Percentiles rank a stretch among this genome's conserved stretches.
These are phyloP conservation scores for Penaeus japonicus DNA, from an alignment of 1,140 invertebrate species.

Conservation along the genomic window DNA sequence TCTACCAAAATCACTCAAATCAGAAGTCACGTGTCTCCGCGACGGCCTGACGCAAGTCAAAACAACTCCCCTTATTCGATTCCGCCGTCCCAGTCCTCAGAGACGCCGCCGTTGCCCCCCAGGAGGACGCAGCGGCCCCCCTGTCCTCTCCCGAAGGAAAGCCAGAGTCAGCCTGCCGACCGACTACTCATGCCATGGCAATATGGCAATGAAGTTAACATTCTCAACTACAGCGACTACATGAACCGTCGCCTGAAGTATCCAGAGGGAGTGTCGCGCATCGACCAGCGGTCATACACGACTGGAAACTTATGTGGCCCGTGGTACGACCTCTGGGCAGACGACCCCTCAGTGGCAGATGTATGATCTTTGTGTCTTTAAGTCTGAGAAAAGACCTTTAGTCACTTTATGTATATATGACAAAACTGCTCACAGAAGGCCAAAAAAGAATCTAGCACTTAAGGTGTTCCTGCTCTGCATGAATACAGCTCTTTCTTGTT, in stretches of 20 bases:
- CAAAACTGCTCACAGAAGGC: no score
- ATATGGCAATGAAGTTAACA: conserved; percentile 33
- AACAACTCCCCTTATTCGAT: background rate
- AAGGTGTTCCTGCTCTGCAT: no score
- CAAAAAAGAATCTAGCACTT: no score
- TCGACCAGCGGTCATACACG: conserved; percentile 69
- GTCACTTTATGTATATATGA: no score
- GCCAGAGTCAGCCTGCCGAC: background rate
- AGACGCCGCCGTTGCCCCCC: conserved; percentile 19
- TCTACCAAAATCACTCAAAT: background rate
- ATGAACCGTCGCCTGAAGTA: conserved; percentile 64
- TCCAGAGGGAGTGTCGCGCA: conserved; percentile 66
- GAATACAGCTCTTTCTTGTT: no score
- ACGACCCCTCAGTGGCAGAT: conserved; percentile 67
- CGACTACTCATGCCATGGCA: background rate
- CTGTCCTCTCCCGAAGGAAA: no score
- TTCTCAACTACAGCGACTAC: conserved; percentile 51
- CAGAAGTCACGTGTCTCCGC: background rate
- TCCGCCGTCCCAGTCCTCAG: background rate
- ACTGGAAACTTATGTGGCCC: conserved; percentile 78
- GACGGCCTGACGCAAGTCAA: background rate
- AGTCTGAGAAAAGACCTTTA: no score
- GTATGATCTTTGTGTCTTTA: conserved; percentile 1
- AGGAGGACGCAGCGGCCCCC: background rate
- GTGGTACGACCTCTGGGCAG: conserved; percentile 86